Evolutionary conservation across 2,113 vertebrate species (phyloP).

Genomic region (Holacanthus passer): DNA sequence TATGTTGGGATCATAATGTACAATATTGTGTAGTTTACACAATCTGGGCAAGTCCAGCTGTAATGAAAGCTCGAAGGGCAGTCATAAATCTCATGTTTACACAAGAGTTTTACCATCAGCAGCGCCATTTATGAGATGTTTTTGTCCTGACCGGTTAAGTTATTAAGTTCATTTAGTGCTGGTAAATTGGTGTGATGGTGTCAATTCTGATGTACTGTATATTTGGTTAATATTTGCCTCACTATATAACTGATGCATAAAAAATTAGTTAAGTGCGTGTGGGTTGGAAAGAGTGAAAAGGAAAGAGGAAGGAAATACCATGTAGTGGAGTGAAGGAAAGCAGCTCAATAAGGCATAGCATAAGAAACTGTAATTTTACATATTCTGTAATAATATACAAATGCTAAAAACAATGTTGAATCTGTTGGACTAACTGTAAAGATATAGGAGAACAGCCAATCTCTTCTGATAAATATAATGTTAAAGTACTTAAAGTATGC

Average conservation of each 20-base stretch:
- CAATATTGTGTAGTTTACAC: neutral
- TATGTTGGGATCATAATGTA: neutral
- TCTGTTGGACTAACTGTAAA: neutral
- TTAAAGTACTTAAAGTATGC: neutral
- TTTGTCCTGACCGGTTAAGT: too few relatives aligned
- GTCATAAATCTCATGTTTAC: slow-evolving; percentile 35
- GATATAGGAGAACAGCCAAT: neutral
- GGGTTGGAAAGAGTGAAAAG: too few relatives aligned
- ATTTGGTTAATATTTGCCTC: neutral
- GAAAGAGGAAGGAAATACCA: neutral
- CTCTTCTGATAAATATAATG: neutral
- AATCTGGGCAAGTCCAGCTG: neutral
- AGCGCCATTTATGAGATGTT: neutral
- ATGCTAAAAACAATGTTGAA: neutral
- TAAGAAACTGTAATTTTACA: neutral
- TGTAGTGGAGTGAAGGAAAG: neutral
- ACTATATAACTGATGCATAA: neutral
- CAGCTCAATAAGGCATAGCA: neutral
- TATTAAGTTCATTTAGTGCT: neutral
- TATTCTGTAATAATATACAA: neutral
- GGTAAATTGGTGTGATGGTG: neutral
- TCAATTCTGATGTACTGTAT: neutral
- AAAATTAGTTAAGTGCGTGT: too few relatives aligned
- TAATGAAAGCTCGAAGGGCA: slow-evolving; percentile 41
- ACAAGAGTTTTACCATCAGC: neutral